A percentile compares a stretch with the other conserved stretches of the same genome.
phyloP scores from a whole-genome alignment of 2,888 invertebrate species.

The Linhomoeus sp. region DNA sequence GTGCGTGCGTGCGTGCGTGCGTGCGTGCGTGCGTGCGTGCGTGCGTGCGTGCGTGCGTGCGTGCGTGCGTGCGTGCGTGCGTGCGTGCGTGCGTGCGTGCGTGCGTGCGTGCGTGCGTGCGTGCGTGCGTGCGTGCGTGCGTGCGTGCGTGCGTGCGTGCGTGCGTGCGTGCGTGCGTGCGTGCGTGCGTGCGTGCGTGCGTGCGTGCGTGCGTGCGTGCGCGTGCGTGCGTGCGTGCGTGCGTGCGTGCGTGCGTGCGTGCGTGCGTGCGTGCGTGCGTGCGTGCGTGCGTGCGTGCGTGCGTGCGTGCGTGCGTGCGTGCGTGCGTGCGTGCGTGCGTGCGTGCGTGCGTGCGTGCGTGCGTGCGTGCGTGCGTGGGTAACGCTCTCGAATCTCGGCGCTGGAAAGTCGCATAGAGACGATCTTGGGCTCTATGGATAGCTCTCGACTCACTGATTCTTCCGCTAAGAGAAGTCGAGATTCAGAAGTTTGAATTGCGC shows the following conservation, averaged over 20 bases:
- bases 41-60: not conserved
- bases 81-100: not conserved
- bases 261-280: not conserved
- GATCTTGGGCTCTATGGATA: no score
- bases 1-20: not conserved
- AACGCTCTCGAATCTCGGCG: no score
- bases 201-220: not conserved
- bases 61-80: not conserved
- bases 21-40: not conserved
- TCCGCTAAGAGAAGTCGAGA: no score
- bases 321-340: not conserved
- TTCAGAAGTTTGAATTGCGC: no score
- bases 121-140: not conserved
- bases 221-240: not conserved
- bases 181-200: not conserved
- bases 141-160: constrained; percentile 1
- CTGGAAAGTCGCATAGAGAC: no score
- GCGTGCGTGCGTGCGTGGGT: no score
- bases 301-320: not conserved
- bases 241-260: not conserved
- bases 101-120: not conserved
- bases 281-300: not conserved
- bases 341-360: not conserved
- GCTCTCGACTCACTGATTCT: no score
- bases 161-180: not conserved